Evolutionary conservation across 2,797 vertebrate genomes (phyloP).

Genomic region (Notoglanidium macrostoma): DNA sequence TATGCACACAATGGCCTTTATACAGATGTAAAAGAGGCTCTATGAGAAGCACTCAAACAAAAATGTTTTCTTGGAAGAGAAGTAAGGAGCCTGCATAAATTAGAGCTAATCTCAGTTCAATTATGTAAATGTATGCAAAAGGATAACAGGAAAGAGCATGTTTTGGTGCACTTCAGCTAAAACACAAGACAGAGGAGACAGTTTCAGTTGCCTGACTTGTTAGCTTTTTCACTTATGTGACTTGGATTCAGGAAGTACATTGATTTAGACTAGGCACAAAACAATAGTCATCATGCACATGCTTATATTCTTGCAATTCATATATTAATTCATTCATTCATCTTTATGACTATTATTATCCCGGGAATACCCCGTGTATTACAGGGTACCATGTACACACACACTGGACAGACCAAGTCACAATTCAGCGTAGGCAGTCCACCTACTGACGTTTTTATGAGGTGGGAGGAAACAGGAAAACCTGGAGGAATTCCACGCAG

Average conservation of each 20-base stretch:
- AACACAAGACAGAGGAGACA: background rate
- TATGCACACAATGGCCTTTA: slow-evolving; percentile 37
- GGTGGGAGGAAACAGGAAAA: background rate
- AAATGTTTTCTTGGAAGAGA: slow-evolving; percentile 64
- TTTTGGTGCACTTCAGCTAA: slow-evolving; percentile 56
- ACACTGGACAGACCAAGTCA: background rate
- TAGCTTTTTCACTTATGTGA: background rate
- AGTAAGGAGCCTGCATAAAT: slow-evolving; percentile 67
- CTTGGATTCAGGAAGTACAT: background rate
- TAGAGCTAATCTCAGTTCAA: slow-evolving; percentile 71
- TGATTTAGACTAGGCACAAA: background rate
- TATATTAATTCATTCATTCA: background rate
- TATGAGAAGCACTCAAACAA: slow-evolving; percentile 50
- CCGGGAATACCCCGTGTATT: background rate
- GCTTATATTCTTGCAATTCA: background rate
- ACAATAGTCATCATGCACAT: background rate
- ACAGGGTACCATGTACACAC: background rate
- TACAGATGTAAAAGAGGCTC: slow-evolving; percentile 38
- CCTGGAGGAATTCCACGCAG: background rate
- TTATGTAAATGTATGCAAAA: slow-evolving; percentile 76
- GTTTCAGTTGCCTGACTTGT: background rate
- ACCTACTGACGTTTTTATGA: background rate
- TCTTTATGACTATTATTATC: background rate
- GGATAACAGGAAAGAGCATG: slow-evolving; percentile 59
- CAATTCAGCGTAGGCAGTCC: background rate